These are phyloP conservation scores for Hedychridium roseum DNA, from an alignment of 2,888 invertebrate genomes.

Conservation along the genomic window DNA sequence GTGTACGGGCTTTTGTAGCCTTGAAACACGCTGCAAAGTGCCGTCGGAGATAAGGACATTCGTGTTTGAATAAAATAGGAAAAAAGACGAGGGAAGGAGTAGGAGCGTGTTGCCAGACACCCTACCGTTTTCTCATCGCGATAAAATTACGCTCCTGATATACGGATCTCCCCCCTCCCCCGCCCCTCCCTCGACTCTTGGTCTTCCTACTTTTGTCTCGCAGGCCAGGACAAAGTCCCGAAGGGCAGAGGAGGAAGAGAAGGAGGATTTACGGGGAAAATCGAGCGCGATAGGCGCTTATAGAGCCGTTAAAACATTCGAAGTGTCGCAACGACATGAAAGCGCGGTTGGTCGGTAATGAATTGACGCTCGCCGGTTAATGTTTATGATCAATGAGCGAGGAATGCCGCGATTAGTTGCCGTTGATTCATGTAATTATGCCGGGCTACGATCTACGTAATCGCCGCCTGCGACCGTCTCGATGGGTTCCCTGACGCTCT, in stretches of 20 bases:
- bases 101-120: too few species aligned
- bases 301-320: conserved; percentile 14
- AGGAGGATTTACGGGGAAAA: too few species aligned
- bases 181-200: too few species aligned
- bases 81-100: conserved; percentile 11
- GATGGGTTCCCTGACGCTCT: conserved; percentile 12
- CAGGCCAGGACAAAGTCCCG: too few species aligned
- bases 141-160: too few species aligned
- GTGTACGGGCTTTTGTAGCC: conserved; percentile 53
- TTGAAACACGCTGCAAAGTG: conserved; percentile 50
- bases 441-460: conserved; percentile 9
- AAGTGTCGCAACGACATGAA: conserved; percentile 11
- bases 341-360: conserved; percentile 25
- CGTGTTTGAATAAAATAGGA: conserved; percentile 44
- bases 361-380: conserved; percentile 27
- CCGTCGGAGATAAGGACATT: conserved; percentile 49
- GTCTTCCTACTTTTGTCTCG: too few species aligned
- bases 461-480: conserved; percentile 15
- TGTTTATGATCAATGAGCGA: conserved; percentile 22
- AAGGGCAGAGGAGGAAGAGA: too few species aligned
- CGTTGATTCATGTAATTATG: conserved; percentile 26
- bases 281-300: conserved; percentile 3
- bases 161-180: too few species aligned
- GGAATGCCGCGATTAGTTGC: conserved; percentile 18
- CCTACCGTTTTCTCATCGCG: too few species aligned